These are phyloP conservation scores for Drosophila picticornis DNA, from an alignment of 2,888 invertebrate species.

Conservation along the genomic window DNA sequence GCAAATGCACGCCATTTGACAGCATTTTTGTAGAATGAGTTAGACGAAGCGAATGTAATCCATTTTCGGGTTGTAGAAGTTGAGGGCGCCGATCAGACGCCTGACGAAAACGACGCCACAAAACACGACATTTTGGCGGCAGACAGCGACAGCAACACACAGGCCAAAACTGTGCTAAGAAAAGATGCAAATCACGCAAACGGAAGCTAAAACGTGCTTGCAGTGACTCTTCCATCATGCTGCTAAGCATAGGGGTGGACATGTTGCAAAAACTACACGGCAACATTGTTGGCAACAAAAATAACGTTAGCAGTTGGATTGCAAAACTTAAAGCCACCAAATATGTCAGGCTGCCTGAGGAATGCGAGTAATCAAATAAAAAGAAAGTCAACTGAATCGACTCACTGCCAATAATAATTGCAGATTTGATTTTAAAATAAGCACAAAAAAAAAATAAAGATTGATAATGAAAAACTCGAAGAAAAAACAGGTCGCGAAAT, in stretches of 20 bases:
- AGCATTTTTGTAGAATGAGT: neutral
- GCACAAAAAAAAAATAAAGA: neutral
- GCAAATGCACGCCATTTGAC: neutral
- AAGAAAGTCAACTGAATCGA: neutral
- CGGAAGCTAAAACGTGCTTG: neutral
- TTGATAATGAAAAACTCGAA: neutral
- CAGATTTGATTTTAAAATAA: neutral
- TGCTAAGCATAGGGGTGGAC: neutral
- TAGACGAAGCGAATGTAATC: neutral
- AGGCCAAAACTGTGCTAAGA: neutral
- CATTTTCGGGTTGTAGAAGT: neutral
- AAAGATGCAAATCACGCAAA: neutral
- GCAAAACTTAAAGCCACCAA: neutral
- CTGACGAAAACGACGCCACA: neutral
- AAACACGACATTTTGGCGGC: neutral
- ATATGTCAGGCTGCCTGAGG: neutral
- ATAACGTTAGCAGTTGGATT: neutral
- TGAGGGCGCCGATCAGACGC: neutral
- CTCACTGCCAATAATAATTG: neutral
- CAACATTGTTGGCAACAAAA: neutral
- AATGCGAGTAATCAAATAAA: neutral
- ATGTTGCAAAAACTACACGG: neutral
- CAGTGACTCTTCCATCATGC: neutral
- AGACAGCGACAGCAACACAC: constrained; percentile 1
- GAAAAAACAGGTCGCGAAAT: too few species aligned